A percentile compares a stretch with the other conserved stretches of the same genome.
phyloP scores from a whole-genome alignment of 2,797 vertebrate species.

The Orientallactaga sibirica region DNA sequence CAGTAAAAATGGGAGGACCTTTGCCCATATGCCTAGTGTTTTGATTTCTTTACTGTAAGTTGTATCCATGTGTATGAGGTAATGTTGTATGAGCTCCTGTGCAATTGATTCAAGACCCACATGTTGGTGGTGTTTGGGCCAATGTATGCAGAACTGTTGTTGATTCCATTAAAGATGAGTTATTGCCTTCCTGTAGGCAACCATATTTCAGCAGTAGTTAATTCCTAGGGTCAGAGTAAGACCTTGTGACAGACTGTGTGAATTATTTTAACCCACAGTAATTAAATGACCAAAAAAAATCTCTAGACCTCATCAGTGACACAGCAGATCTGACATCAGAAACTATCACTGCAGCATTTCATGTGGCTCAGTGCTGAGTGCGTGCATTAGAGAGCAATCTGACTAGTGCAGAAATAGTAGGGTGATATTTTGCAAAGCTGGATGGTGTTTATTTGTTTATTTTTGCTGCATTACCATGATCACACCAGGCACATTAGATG shows the following conservation, averaged over 20 bases:
- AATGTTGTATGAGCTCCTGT: neutral
- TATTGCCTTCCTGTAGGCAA: neutral
- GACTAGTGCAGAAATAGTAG: neutral
- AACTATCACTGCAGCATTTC: neutral
- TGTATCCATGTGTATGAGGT: neutral
- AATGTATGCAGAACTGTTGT: neutral
- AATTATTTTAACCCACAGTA: neutral
- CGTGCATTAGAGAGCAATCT: neutral
- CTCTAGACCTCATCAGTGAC: neutral
- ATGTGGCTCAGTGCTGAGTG: neutral
- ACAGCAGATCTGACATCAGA: neutral
- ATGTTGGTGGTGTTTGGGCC: neutral
- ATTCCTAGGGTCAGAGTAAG: neutral
- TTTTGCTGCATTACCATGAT: conserved; percentile 50
- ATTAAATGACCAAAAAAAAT: neutral
- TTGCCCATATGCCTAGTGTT: neutral
- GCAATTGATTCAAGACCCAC: neutral
- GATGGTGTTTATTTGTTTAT: conserved; percentile 50
- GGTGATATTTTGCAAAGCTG: conserved; percentile 24
- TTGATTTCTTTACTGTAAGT: neutral
- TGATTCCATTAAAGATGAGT: neutral
- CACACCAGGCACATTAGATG: conserved; percentile 40
- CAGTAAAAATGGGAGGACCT: neutral
- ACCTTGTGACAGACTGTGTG: neutral
- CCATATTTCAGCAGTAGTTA: neutral